Base-by-base conservation (phyloP, 2,888 invertebrate species). In the Deilephila elpenor region DNA sequence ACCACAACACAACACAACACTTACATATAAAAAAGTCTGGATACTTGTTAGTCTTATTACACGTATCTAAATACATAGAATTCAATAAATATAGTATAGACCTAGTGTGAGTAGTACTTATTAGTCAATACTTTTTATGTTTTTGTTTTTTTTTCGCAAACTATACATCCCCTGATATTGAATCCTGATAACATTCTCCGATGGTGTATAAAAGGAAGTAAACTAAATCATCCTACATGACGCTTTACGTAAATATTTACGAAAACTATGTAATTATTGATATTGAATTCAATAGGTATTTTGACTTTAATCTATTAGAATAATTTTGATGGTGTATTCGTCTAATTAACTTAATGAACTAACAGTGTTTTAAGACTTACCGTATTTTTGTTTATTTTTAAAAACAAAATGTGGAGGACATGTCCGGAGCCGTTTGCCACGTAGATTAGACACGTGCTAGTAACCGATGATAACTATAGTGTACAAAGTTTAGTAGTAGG, bases 101-200 rank as follows among this genome's bases (percentile, higher is more conserved):
- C 3, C 14, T 44, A 44, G 11, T 11, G 44, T 44, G 44, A 2
- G 19, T 56, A n/a, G n/a, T 19, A 56, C 6, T n/a, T 17, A 56
- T n/a, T n/a, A 5, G 6, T 56, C 17, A n/a, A 56, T 6, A 5
- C 1, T 0, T 56, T 56, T 56, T 56, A 17, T 56, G 17, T 56
- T 19, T 6, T 56, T 56, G 17, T 5, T 6, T n/a, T 56, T 1
- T 56, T 86, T 88, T 86, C 83, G 85, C 86, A 82, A 80, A 79
- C 76, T 78, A 78, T 79, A 80, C 83, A 79, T 86, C 86, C 87
- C 79, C 77, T 82, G 87, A 87, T 87, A 86, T 84, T 73, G 64
- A 32, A 17, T 73, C 61, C 71, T 74, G 84, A 85, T 86, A 86
- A 84, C 78, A 82, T 82, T 84, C 80, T 76, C 81, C 78, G 78